These are phyloP conservation scores for Enteromius paludinosus DNA, from an alignment of 2,797 vertebrate genomes.

Conservation along the genomic window DNA sequence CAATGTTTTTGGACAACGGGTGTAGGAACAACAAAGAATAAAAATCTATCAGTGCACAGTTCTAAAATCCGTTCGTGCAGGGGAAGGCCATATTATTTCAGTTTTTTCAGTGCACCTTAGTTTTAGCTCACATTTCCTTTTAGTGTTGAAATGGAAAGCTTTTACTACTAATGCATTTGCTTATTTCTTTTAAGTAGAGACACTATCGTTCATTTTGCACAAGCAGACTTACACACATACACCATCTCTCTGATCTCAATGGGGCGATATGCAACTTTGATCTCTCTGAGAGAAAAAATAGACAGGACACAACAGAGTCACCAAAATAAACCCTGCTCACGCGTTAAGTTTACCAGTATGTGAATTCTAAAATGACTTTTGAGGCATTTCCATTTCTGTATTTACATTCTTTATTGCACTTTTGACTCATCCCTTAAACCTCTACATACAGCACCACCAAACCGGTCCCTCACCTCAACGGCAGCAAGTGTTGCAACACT, in stretches of 20 bases:
- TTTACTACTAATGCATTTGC: conserved; percentile 7
- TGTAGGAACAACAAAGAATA: conserved; percentile 6
- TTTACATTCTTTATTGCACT: neutral
- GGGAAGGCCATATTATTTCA: neutral
- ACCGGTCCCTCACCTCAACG: too few relatives aligned
- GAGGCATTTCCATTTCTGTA: neutral
- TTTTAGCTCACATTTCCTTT: conserved; percentile 6
- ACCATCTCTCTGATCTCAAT: neutral
- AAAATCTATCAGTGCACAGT: neutral
- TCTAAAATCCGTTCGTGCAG: neutral
- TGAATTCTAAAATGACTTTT: neutral
- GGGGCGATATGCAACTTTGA: neutral
- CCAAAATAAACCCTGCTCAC: conserved; percentile 5
- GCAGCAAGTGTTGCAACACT: too few relatives aligned
- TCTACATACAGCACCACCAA: too few relatives aligned
- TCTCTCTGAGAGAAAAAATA: conserved; percentile 10
- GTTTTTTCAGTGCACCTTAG: neutral
- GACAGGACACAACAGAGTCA: conserved; percentile 6
- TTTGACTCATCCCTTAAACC: neutral
- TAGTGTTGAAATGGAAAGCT: conserved; percentile 4
- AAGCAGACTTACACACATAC: neutral
- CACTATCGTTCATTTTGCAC: neutral
- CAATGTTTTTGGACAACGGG: conserved; percentile 43
- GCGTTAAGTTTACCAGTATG: neutral
- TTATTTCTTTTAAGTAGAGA: neutral